Evolutionary conservation across 1,140 invertebrate genomes (phyloP), one percentile per base, ranked within the genome.

Genomic region (Leptopilina boulardi): DNA sequence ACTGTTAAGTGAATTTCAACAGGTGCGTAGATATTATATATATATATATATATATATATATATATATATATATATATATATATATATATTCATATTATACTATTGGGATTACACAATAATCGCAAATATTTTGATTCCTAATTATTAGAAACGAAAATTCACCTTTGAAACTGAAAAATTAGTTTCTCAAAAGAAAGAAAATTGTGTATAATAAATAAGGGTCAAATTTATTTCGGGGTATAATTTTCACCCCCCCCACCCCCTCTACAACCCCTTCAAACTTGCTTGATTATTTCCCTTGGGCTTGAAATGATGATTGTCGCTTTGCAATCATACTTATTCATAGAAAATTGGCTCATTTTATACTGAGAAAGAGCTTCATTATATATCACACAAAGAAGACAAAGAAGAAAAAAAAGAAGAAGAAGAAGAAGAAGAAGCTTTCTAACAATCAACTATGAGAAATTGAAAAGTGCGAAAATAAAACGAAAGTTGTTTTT

Each of bases 311-410:
- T 59, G 23, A 26, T 59, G 10, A 13, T 30, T 59, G 21, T 26
- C 10, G 23, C 21, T 2, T 23, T 10, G 21, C 56, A 59, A 30
- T 26, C 56, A 59, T 56, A 23, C 21, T 59, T 23, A 23, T 59
- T 59, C 21, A 26, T 13, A 23, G 56, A 26, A 59, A 59, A 59
- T 59, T 59, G 23, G 9, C 23, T 26, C 56, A 59, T 59, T 59
- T 59, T 59, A n/a, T n/a, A 59, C 23, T 59, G 21, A 59, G 56
- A 21, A 59, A 23, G 56, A 59, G 23, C 56, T 26, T 59, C 23
- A 59, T 59, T 59, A 59, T n/a, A n/a, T 13, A 2, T 59, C 23
- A 26, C 11, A 23, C 56, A 59, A 59, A 23, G 56, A 59, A 30
- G 56, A 59, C 23, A 59, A 13, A 59, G 56, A 56, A 56, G 19